These are phyloP conservation scores for Teleiodes luculella DNA, from an alignment of 2,888 invertebrate genomes.

Conservation along the genomic window DNA sequence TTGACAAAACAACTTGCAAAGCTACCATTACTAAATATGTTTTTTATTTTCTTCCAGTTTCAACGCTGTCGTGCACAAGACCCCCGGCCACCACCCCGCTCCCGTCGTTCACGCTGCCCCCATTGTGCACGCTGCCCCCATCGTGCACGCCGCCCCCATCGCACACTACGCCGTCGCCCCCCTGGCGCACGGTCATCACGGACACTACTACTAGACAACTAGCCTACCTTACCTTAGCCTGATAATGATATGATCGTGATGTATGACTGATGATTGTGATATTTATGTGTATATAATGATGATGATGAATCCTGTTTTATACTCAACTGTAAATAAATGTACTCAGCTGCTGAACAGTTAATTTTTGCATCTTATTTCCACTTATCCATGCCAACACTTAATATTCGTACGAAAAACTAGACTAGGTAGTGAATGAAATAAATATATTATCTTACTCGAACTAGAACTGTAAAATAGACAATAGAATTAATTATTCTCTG, in stretches of 20 bases:
- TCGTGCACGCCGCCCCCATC: conserved; percentile 50
- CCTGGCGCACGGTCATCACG: conserved; percentile 65
- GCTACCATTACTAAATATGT: too few relatives aligned
- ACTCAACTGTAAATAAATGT: conserved; percentile 74
- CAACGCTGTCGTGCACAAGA: conserved; percentile 77
- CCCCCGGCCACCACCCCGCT: conserved; percentile 69
- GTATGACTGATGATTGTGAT: conserved; percentile 74
- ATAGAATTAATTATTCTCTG: too few relatives aligned
- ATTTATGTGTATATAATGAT: conserved; percentile 74
- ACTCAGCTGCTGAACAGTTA: conserved; percentile 69
- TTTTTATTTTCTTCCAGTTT: conserved; percentile 49
- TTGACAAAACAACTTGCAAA: too few relatives aligned
- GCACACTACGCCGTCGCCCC: conserved; percentile 46
- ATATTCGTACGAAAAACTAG: too few relatives aligned
- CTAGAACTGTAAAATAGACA: too few relatives aligned
- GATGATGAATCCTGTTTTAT: conserved; percentile 47
- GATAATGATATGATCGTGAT: conserved; percentile 48
- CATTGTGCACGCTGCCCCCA: conserved; percentile 50
- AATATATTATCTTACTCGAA: too few relatives aligned
- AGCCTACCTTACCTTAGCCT: conserved; percentile 29
- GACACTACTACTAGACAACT: conserved; percentile 60
- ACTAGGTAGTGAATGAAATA: too few relatives aligned
- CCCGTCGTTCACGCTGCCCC: conserved; percentile 53
- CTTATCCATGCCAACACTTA: background rate
- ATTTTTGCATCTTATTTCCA: conserved; percentile 26